Conservation (phyloP, 2,888 invertebrate genomes). For the Pachliopta kotzebuea region DNA sequence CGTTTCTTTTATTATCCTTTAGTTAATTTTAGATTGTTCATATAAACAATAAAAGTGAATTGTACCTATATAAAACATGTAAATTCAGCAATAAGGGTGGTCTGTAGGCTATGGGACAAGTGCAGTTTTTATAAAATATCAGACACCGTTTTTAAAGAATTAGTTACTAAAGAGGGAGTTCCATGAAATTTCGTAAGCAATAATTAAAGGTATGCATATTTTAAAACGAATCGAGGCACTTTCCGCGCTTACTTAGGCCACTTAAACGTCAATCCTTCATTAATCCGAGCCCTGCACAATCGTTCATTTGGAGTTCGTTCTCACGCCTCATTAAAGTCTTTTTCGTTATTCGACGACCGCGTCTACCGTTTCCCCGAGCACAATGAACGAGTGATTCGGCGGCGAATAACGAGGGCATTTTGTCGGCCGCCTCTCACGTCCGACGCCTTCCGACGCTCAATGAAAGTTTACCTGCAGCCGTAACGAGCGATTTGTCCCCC, state of each 20-base stretch:
- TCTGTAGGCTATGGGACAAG: too few species aligned
- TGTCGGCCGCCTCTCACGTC: constrained; percentile 80
- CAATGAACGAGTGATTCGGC: constrained; percentile 80
- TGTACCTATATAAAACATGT: too few species aligned
- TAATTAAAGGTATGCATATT: background rate
- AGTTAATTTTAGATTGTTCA: too few species aligned
- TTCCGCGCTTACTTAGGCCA: constrained; percentile 58
- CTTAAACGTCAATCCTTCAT: constrained; percentile 74
- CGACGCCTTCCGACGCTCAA: constrained; percentile 81
- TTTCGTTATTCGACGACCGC: constrained; percentile 77
- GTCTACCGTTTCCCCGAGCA: constrained; percentile 79
- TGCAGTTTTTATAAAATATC: too few species aligned
- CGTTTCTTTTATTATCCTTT: too few species aligned
- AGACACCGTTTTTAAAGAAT: too few species aligned
- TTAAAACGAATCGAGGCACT: constrained; percentile 1
- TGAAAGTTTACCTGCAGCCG: constrained; percentile 81
- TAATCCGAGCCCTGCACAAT: constrained; percentile 70
- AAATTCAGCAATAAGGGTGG: too few species aligned
- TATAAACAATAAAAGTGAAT: too few species aligned
- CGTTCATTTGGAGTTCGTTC: constrained; percentile 75
- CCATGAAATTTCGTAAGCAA: background rate
- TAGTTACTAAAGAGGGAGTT: too few species aligned
- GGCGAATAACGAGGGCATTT: constrained; percentile 81
- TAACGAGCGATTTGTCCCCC: constrained; percentile 81
- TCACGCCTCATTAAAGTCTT: constrained; percentile 80